phyloP scores from a whole-genome alignment of 1,140 invertebrate genomes.

The Ooceraea biroi region DNA sequence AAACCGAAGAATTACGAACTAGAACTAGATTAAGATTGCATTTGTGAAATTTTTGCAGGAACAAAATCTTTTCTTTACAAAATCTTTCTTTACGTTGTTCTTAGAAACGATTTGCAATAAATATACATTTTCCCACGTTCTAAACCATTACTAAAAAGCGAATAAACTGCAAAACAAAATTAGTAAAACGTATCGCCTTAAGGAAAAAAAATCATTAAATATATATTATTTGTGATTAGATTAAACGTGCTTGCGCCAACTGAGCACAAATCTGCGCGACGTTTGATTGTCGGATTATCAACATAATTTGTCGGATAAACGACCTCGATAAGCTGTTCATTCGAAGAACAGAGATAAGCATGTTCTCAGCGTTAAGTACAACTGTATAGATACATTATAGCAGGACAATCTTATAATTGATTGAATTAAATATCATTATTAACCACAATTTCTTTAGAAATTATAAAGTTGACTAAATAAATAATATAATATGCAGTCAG shows the following conservation, averaged over 20 bases:
- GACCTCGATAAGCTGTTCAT: background rate
- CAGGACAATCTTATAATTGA: no score
- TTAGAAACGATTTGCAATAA: slow-evolving; percentile 35
- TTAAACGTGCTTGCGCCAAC: background rate
- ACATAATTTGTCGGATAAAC: slow-evolving; percentile 2
- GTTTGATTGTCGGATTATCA: slow-evolving; percentile 17
- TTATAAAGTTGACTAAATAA: no score
- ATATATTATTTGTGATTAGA: slow-evolving; percentile 55
- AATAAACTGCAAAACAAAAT: slow-evolving; percentile 35
- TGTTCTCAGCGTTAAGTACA: background rate
- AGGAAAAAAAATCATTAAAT: slow-evolving; percentile 56
- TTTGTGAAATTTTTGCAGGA: background rate
- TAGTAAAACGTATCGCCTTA: slow-evolving; percentile 11
- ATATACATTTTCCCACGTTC: background rate
- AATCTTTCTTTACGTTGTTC: slow-evolving; percentile 14
- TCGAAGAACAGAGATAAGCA: background rate
- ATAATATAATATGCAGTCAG: no score
- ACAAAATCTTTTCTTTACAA: background rate
- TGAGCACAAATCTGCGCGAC: slow-evolving; percentile 11
- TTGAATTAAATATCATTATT: no score
- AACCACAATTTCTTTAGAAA: no score
- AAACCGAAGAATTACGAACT: background rate
- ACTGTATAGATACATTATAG: background rate
- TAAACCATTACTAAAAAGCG: slow-evolving; percentile 23
- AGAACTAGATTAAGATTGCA: slow-evolving; percentile 20